A percentile compares a stretch with the other conserved stretches of the same genome.
Conservation (phyloP, 2,888 invertebrate species). For the Antitype chi region DNA sequence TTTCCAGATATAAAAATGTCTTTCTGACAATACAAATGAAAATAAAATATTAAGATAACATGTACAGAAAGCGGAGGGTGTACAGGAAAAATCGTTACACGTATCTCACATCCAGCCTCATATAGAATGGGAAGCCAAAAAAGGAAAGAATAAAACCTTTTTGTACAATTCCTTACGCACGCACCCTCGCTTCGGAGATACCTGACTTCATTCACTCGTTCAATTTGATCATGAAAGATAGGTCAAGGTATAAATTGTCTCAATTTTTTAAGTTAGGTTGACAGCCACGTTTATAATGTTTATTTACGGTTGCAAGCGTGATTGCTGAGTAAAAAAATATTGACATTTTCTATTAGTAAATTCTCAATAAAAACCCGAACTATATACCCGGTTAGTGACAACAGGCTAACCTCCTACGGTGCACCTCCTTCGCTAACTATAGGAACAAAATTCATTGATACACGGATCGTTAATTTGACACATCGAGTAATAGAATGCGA, state of each 20-base stretch:
- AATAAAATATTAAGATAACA: constrained; percentile 39
- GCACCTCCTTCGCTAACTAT: too few relatives aligned
- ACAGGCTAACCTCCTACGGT: too few relatives aligned
- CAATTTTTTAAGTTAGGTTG: background rate
- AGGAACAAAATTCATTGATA: too few relatives aligned
- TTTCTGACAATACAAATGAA: constrained; percentile 18
- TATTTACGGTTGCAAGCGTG: too few relatives aligned
- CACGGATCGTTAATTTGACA: too few relatives aligned
- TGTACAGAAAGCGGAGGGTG: constrained; percentile 31
- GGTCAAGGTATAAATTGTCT: constrained; percentile 43
- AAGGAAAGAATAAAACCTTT: constrained; percentile 51
- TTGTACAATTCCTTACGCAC: constrained; percentile 52
- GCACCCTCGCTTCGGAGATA: constrained; percentile 50
- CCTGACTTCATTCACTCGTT: constrained; percentile 51
- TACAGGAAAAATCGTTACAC: constrained; percentile 61
- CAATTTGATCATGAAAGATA: constrained; percentile 51
- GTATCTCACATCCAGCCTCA: constrained; percentile 59
- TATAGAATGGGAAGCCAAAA: constrained; percentile 54
- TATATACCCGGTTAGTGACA: too few relatives aligned
- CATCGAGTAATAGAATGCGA: too few relatives aligned
- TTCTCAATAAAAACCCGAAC: too few relatives aligned
- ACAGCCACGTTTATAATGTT: too few relatives aligned
- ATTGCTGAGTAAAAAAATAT: too few relatives aligned
- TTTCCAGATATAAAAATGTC: background rate
- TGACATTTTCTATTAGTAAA: too few relatives aligned